phyloP scores from a whole-genome alignment of 1,140 invertebrate species.

The Scaptodrosophila lebanonensis region DNA sequence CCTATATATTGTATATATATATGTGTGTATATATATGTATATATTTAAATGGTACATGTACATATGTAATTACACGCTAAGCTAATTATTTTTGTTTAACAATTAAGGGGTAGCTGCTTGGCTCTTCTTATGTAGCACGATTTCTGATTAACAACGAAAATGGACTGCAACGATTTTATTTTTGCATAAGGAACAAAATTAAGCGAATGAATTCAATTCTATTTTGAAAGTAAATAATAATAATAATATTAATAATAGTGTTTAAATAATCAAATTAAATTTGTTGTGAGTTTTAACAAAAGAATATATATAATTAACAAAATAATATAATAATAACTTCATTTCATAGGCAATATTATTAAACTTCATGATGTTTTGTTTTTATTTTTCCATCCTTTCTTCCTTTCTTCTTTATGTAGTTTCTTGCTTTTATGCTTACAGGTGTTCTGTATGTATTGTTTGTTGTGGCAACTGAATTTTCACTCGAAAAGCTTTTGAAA shows the following conservation, averaged over 20 bases:
- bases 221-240: constrained; percentile 48
- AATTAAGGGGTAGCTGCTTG: constrained; percentile 69
- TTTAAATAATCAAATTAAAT: constrained; percentile 27
- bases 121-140: constrained; percentile 32
- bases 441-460: too few relatives aligned
- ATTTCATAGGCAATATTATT: constrained; percentile 12
- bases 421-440: neutral
- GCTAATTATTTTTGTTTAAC: constrained; percentile 72
- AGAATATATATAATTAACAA: too few relatives aligned
- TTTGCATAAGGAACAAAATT: constrained; percentile 68
- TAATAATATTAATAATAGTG: constrained; percentile 11
- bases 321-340: too few relatives aligned
- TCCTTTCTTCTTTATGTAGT: neutral
- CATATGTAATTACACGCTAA: constrained; percentile 69
- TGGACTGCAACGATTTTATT: constrained; percentile 56
- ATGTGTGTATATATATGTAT: too few relatives aligned
- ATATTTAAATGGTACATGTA: constrained; percentile 62
- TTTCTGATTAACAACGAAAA: constrained; percentile 48
- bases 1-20: constrained; percentile 43
- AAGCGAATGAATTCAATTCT: constrained; percentile 63
- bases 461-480: too few relatives aligned
- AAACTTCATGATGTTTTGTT: constrained; percentile 11
- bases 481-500: constrained; percentile 44
- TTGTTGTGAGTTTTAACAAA: too few relatives aligned
- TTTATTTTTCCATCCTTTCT: constrained; percentile 7